Conservation (phyloP, 2,113 vertebrate genomes). For the Emydocephalus ijimae region DNA sequence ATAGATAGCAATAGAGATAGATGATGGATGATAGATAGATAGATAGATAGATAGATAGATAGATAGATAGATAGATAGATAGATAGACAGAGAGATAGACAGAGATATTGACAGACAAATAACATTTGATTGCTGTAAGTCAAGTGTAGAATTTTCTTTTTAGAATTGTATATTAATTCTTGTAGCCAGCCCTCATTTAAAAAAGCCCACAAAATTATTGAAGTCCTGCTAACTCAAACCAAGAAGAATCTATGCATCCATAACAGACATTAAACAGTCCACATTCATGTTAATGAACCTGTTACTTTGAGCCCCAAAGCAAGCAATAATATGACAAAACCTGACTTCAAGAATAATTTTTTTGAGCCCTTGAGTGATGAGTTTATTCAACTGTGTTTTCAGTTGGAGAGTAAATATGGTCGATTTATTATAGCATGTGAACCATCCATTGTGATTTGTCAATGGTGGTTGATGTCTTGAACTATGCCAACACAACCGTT, state of each 20-base stretch:
- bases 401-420: background rate
- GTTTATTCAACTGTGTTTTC: background rate
- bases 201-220: background rate
- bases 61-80: too few species aligned
- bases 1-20: too few species aligned
- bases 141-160: background rate
- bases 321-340: background rate
- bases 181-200: background rate
- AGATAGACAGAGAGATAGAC: too few species aligned
- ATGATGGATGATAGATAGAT: background rate
- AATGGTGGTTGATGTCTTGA: background rate
- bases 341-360: background rate
- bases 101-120: too few species aligned
- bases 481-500: background rate
- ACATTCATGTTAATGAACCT: background rate
- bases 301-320: background rate
- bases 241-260: background rate
- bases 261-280: background rate
- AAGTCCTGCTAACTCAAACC: background rate
- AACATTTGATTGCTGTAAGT: background rate
- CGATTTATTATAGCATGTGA: background rate
- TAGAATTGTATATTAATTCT: background rate
- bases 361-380: background rate
- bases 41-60: background rate
- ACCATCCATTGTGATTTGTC: background rate